Conservation (phyloP, 2,113 vertebrate species). For the Oncorhynchus mykiss region DNA sequence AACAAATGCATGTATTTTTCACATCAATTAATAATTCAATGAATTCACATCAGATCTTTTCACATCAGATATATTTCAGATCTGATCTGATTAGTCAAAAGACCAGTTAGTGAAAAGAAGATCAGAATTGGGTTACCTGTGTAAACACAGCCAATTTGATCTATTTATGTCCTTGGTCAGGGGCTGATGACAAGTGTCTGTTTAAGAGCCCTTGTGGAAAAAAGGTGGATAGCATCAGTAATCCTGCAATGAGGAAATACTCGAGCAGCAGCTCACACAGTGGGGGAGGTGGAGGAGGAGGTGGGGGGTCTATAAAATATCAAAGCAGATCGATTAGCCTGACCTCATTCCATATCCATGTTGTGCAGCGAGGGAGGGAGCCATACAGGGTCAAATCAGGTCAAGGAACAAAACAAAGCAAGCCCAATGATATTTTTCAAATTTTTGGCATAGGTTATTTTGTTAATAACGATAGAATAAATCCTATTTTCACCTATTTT, state of each 20-base stretch:
- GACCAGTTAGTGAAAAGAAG: too few species aligned
- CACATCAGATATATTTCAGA: too few species aligned
- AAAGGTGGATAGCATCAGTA: slow-evolving; percentile 36
- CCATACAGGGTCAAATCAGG: slow-evolving; percentile 38
- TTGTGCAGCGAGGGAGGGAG: background rate
- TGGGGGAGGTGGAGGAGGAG: slow-evolving; percentile 8
- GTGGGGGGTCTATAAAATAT: slow-evolving; percentile 54
- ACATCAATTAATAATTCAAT: too few species aligned
- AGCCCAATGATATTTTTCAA: slow-evolving; percentile 19
- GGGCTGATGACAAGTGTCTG: slow-evolving; percentile 4
- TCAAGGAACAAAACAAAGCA: slow-evolving; percentile 39
- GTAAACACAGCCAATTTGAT: background rate
- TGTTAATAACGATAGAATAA: background rate
- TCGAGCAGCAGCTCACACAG: slow-evolving; percentile 24
- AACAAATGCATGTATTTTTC: background rate
- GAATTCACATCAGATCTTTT: too few species aligned
- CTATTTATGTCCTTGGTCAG: background rate
- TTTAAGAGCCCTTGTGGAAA: slow-evolving; percentile 17
- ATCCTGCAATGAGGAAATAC: slow-evolving; percentile 39
- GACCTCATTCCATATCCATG: slow-evolving; percentile 44
- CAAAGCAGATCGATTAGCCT: slow-evolving; percentile 58
- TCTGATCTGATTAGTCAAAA: too few species aligned
- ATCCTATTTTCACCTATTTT: too few species aligned
- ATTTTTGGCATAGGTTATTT: slow-evolving; percentile 9
- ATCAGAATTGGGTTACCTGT: background rate